Percentiles rank a stretch among this genome's conserved stretches.
These are phyloP conservation scores for Acleris laterana DNA, from an alignment of 2,888 invertebrate genomes.

Conservation along the genomic window DNA sequence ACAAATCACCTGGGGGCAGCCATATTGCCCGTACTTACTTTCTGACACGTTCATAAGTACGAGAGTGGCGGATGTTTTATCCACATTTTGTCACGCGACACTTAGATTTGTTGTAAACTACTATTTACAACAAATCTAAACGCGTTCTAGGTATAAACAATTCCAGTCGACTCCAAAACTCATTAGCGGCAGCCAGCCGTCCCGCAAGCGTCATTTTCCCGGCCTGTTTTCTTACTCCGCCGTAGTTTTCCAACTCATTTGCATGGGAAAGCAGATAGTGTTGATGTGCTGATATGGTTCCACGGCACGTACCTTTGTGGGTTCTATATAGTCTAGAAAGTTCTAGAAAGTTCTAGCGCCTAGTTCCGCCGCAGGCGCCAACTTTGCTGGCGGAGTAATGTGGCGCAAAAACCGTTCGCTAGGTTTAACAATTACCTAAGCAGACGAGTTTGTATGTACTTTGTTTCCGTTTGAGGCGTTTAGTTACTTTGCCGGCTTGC, in stretches of 20 bases:
- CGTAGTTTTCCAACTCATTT: constrained; percentile 83
- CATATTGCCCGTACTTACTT: too few species aligned
- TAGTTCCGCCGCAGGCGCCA: constrained; percentile 68
- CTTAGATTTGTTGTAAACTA: too few species aligned
- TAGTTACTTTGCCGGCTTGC: constrained; percentile 42
- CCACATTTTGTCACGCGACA: too few species aligned
- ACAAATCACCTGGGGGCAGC: too few species aligned
- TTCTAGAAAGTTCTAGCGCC: constrained; percentile 61
- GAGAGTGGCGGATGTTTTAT: too few species aligned
- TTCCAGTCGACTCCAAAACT: constrained; percentile 27
- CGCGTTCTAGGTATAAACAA: constrained; percentile 3
- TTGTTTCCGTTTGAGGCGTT: constrained; percentile 31
- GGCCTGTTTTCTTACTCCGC: constrained; percentile 74
- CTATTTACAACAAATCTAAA: background rate
- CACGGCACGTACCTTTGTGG: constrained; percentile 75
- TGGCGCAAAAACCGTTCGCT: constrained; percentile 81
- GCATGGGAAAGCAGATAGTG: constrained; percentile 83
- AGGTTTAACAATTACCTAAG: constrained; percentile 83
- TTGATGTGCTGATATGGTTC: constrained; percentile 73
- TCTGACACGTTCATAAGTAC: too few species aligned
- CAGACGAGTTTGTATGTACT: constrained; percentile 65
- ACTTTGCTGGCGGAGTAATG: constrained; percentile 76
- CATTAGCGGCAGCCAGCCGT: constrained; percentile 16
- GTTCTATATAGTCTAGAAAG: constrained; percentile 76
- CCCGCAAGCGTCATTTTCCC: constrained; percentile 53